These are phyloP conservation scores for Cryptus viduatorius DNA, from an alignment of 2,888 invertebrate genomes.

Conservation along the genomic window DNA sequence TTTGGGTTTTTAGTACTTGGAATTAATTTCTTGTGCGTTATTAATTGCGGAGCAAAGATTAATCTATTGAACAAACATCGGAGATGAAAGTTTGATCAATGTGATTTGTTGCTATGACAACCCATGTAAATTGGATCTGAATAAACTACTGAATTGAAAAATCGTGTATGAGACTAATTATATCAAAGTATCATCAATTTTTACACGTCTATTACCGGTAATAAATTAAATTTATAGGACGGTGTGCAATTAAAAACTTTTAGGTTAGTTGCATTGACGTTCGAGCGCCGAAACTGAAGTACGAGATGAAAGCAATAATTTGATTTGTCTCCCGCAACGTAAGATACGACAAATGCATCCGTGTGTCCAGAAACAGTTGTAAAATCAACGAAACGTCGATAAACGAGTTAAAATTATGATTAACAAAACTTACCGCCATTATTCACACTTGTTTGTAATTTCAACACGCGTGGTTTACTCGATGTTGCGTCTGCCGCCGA, in stretches of 20 bases:
- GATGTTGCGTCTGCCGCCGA: neutral
- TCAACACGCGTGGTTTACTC: slow-evolving; percentile 32
- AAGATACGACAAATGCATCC: neutral
- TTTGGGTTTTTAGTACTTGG: neutral
- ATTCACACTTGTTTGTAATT: slow-evolving; percentile 57
- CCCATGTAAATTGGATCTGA: neutral
- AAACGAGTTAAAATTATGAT: slow-evolving; percentile 26
- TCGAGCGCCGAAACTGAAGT: neutral
- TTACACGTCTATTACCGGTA: neutral
- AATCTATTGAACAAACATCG: neutral
- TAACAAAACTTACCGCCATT: slow-evolving; percentile 67
- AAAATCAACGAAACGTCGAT: neutral
- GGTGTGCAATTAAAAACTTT: neutral
- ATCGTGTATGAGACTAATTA: slow-evolving; percentile 6
- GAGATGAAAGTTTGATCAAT: slow-evolving; percentile 53
- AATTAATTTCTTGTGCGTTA: neutral
- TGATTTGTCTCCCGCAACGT: neutral
- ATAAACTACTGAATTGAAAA: neutral
- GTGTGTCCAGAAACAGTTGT: neutral
- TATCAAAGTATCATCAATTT: neutral
- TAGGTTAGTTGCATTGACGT: neutral
- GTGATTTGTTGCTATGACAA: slow-evolving; percentile 62
- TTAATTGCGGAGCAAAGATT: neutral
- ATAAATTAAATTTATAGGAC: slow-evolving; percentile 11
- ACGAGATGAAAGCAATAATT: neutral